These are phyloP conservation scores for Nematostella vectensis DNA, from an alignment of 92 coral and sea anemone species.

Conservation along the genomic window DNA sequence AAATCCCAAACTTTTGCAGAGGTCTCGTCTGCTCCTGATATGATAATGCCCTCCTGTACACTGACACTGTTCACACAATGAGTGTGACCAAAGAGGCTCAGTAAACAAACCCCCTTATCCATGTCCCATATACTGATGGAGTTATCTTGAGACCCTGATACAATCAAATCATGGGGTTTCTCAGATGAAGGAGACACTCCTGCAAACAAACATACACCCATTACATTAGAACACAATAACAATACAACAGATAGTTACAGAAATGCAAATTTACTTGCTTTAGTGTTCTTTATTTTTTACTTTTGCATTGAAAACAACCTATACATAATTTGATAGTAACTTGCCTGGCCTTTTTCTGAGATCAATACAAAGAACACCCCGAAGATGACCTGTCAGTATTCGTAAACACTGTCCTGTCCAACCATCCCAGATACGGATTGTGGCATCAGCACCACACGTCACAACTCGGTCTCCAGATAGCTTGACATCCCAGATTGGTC, in stretches of 20 bases:
- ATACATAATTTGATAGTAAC: no score
- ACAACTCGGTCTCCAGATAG: constrained; percentile 63
- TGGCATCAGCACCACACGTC: constrained; percentile 64
- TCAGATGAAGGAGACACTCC: constrained; percentile 32
- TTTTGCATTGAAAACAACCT: no score
- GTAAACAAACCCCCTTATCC: constrained; percentile 30
- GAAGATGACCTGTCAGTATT: constrained; percentile 43
- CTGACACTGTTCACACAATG: constrained; percentile 58
- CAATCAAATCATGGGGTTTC: constrained; percentile 51
- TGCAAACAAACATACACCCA: constrained; percentile 2
- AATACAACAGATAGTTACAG: no score
- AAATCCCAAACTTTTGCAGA: constrained; percentile 66
- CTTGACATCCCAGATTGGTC: constrained; percentile 57
- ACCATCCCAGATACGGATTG: constrained; percentile 70
- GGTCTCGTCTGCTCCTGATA: constrained; percentile 58
- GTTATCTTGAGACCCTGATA: constrained; percentile 69
- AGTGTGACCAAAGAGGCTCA: constrained; percentile 45
- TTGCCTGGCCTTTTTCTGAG: constrained; percentile 57
- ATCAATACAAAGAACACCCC: constrained; percentile 55
- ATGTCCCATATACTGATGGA: constrained; percentile 74
- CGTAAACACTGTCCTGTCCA: constrained; percentile 56
- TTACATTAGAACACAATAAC: no score
- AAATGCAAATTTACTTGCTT: no score
- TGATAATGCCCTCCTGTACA: constrained; percentile 30
- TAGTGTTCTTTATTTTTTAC: no score